phyloP scores from a whole-genome alignment of 2,888 invertebrate species.

The Zygaena filipendulae region DNA sequence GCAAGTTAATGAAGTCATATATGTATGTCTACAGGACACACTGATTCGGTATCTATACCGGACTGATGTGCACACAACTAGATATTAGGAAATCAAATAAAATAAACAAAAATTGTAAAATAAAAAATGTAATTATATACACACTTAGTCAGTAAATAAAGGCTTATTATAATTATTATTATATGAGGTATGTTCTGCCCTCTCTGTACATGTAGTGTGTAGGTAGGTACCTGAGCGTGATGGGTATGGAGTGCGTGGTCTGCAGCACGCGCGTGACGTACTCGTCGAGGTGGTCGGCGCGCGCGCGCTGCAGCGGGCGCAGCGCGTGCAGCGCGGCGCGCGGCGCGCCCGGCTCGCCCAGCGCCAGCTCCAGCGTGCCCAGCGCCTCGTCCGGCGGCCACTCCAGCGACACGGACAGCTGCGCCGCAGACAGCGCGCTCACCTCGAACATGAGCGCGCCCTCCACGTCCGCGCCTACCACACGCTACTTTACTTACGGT shows the following conservation, averaged over 20 bases:
- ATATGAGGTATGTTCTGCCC: no score
- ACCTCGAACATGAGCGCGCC: slow-evolving; percentile 91
- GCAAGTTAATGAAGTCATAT: no score
- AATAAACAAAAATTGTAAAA: no score
- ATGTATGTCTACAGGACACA: no score
- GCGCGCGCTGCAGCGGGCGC: slow-evolving; percentile 47
- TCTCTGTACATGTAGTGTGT: no score
- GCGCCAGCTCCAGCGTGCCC: slow-evolving; percentile 91
- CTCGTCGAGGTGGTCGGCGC: slow-evolving; percentile 52
- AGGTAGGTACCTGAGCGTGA: slow-evolving; percentile 89
- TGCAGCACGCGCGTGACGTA: slow-evolving; percentile 74
- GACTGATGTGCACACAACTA: no score
- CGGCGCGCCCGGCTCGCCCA: slow-evolving; percentile 82
- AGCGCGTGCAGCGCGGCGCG: slow-evolving; percentile 81
- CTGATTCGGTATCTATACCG: no score
- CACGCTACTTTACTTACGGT: no score
- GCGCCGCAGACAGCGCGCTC: slow-evolving; percentile 88
- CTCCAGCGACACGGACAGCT: slow-evolving; percentile 90
- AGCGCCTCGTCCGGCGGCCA: slow-evolving; percentile 93
- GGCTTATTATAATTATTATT: no score
- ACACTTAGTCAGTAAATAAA: no score
- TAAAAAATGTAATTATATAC: no score
- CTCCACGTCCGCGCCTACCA: slow-evolving; percentile 75
- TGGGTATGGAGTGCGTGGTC: slow-evolving; percentile 91
- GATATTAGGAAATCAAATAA: no score